Percentiles rank a stretch among this genome's conserved stretches.
phyloP scores from a whole-genome alignment of 1,140 invertebrate genomes.

The Papilio glaucus region DNA sequence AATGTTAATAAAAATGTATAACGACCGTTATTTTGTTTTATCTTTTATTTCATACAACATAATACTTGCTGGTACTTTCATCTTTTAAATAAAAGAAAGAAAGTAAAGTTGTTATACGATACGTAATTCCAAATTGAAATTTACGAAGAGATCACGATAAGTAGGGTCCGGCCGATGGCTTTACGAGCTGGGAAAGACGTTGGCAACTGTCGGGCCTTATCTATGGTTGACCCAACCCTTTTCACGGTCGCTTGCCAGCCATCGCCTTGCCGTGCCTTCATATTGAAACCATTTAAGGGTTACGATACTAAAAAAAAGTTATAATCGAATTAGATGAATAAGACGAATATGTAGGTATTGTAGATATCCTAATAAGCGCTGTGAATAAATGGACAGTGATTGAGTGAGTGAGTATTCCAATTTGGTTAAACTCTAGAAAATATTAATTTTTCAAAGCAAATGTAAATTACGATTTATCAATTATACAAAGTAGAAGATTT shows the following conservation, averaged over 20 bases:
- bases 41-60: not conserved
- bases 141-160: slow-evolving; percentile 68
- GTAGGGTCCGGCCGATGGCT: slow-evolving; percentile 62
- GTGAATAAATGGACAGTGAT: too few species aligned
- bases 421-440: too few species aligned
- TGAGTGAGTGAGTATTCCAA: too few species aligned
- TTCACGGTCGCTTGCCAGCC: slow-evolving; percentile 56
- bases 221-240: slow-evolving; percentile 68
- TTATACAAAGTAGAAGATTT: too few species aligned
- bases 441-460: too few species aligned
- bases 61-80: not conserved
- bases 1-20: not conserved
- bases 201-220: slow-evolving; percentile 69
- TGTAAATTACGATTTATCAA: too few species aligned
- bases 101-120: slow-evolving; percentile 40
- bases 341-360: not conserved
- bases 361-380: too few species aligned
- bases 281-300: slow-evolving; percentile 38
- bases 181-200: slow-evolving; percentile 73
- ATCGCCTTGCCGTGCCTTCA: slow-evolving; percentile 40
- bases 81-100: not conserved
- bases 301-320: not conserved
- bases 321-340: not conserved
- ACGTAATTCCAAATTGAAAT: slow-evolving; percentile 69
- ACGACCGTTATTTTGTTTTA: not conserved